A percentile compares a stretch with the other conserved stretches of the same genome.
These are phyloP conservation scores for Drosophila greeni DNA, from an alignment of 2,888 invertebrate species.

Conservation along the genomic window DNA sequence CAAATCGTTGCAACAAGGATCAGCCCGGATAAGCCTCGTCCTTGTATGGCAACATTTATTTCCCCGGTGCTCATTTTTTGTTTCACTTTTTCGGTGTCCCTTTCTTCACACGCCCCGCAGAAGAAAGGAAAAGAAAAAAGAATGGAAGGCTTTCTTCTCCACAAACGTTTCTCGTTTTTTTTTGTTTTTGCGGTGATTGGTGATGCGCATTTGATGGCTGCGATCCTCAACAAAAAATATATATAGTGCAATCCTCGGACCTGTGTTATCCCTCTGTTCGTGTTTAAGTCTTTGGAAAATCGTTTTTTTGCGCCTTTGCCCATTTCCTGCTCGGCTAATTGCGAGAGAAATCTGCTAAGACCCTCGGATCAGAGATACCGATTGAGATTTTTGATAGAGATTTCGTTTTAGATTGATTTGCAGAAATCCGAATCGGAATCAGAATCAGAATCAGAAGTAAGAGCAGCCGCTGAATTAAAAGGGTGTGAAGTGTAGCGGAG, in stretches of 20 bases:
- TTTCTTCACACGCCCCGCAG: conserved; percentile 51
- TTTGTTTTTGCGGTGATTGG: conserved; percentile 48
- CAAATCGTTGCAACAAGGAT: conserved; percentile 74
- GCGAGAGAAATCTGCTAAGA: conserved; percentile 68
- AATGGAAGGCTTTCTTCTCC: conserved; percentile 24
- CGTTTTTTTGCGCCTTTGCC: conserved; percentile 52
- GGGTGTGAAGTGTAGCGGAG: conserved; percentile 59
- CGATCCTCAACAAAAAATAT: conserved; percentile 12
- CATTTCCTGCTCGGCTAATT: conserved; percentile 58
- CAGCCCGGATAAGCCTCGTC: conserved; percentile 72
- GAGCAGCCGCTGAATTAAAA: conserved; percentile 18
- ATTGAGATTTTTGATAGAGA: conserved; percentile 16
- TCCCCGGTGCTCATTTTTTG: conserved; percentile 36
- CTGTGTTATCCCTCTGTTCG: conserved; percentile 44
- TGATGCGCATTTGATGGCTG: conserved; percentile 74
- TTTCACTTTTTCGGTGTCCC: conserved; percentile 37
- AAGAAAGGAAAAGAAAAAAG: conserved; percentile 7
- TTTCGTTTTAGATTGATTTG: conserved; percentile 15
- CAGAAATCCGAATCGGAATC: conserved; percentile 2
- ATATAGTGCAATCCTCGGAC: conserved; percentile 10
- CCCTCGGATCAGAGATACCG: conserved; percentile 31
- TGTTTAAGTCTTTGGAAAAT: conserved; percentile 69
- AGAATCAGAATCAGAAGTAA: neutral
- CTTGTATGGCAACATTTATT: conserved; percentile 54
- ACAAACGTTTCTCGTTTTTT: conserved; percentile 6